Percentiles rank a stretch among this genome's conserved stretches.
Evolutionary conservation across 2,888 invertebrate species (phyloP).

Genomic region (Clanis bilineata): DNA sequence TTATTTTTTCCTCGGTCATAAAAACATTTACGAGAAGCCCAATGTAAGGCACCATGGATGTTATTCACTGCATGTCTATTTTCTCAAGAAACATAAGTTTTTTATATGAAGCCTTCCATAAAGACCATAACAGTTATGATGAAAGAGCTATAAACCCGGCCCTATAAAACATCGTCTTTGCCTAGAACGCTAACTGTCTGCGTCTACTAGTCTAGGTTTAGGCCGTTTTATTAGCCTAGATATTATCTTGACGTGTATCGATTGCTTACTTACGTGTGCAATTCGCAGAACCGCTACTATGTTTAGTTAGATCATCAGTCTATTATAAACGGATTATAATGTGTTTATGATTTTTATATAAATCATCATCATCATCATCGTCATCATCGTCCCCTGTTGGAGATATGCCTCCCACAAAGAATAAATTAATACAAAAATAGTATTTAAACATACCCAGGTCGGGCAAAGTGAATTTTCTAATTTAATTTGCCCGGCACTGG

Average conservation of each 20-base stretch:
- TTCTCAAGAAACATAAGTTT: neutral
- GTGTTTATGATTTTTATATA: no score
- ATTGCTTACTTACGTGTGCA: neutral
- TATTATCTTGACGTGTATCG: constrained; percentile 2
- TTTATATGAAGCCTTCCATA: neutral
- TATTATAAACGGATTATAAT: neutral
- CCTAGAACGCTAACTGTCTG: neutral
- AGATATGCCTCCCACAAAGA: no score
- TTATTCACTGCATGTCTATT: neutral
- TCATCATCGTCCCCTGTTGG: no score
- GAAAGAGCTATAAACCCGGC: neutral
- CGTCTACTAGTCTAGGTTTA: neutral
- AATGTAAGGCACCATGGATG: no score
- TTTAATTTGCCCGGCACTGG: no score
- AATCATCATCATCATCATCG: no score
- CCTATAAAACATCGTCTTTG: neutral
- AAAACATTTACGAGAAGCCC: no score
- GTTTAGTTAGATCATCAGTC: neutral
- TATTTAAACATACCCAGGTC: no score
- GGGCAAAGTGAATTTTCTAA: no score
- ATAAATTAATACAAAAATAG: no score
- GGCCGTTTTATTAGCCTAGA: neutral
- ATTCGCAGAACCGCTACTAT: neutral
- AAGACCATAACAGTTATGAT: neutral
- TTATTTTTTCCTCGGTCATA: no score